These are phyloP conservation scores for Scylla paramamosain DNA, from an alignment of 1,140 invertebrate genomes.

Conservation along the genomic window DNA sequence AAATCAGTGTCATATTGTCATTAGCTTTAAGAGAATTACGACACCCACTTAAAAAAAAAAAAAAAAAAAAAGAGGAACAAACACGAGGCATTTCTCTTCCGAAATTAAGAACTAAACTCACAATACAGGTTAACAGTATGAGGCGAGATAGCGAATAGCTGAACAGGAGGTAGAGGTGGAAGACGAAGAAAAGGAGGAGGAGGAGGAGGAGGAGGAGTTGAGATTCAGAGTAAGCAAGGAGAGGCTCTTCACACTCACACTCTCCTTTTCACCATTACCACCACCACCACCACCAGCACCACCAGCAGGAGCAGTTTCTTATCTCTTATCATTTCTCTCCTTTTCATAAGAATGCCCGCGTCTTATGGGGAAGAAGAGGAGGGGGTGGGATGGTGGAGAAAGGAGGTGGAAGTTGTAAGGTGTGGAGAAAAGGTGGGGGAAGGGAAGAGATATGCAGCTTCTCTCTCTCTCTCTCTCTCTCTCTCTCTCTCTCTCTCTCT, in stretches of 20 bases:
- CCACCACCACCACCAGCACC: neutral
- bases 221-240: neutral
- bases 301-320: too few species aligned
- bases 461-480: neutral
- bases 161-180: constrained; percentile 31
- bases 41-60: too few species aligned
- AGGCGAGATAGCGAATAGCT: neutral
- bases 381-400: neutral
- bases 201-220: constrained; percentile 33
- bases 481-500: constrained; percentile 31
- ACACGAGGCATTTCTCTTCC: too few species aligned
- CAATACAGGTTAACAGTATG: neutral
- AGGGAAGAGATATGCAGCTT: neutral
- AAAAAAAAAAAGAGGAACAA: too few species aligned
- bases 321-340: neutral
- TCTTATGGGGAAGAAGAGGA: neutral
- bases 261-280: neutral
- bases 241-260: neutral
- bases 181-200: neutral
- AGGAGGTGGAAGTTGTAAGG: neutral
- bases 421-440: neutral
- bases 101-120: too few species aligned
- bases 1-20: too few species aligned
- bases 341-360: neutral
- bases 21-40: too few species aligned